phyloP scores from a whole-genome alignment of 2,797 vertebrate genomes.

The Sebastes nivosus region DNA sequence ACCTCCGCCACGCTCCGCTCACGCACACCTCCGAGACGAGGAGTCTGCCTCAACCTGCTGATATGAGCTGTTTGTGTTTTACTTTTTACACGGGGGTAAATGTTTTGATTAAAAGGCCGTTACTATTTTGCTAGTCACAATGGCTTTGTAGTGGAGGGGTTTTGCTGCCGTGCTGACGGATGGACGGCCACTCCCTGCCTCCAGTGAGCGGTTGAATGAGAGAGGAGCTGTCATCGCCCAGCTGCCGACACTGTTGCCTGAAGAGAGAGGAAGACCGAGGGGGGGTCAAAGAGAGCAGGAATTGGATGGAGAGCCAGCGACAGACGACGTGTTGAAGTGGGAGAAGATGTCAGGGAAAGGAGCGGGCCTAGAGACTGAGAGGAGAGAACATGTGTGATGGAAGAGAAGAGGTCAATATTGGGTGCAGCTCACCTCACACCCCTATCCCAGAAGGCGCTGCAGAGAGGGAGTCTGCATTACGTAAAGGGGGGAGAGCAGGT shows the following conservation, averaged over 20 bases:
- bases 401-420: slow-evolving; percentile 57
- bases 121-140: slow-evolving; percentile 83
- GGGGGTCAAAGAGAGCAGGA: slow-evolving; percentile 10
- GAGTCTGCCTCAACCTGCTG: slow-evolving; percentile 78
- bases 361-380: slow-evolving; percentile 28
- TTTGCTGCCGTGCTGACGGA: slow-evolving; percentile 76
- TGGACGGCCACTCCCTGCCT: slow-evolving; percentile 74
- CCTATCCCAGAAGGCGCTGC: slow-evolving; percentile 57
- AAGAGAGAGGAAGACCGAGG: slow-evolving; percentile 42
- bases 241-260: slow-evolving; percentile 61
- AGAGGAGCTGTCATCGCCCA: slow-evolving; percentile 77
- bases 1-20: slow-evolving; percentile 50
- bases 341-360: slow-evolving; percentile 50
- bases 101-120: slow-evolving; percentile 83
- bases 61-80: slow-evolving; percentile 73
- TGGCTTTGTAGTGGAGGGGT: slow-evolving; percentile 76
- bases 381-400: slow-evolving; percentile 47
- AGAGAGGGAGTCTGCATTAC: slow-evolving; percentile 58
- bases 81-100: slow-evolving; percentile 68
- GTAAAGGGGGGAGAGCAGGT: slow-evolving; percentile 64
- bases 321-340: slow-evolving; percentile 61
- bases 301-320: slow-evolving; percentile 47
- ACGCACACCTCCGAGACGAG: slow-evolving; percentile 49
- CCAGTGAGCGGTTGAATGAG: slow-evolving; percentile 70
- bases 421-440: slow-evolving; percentile 74